Percentiles rank a stretch among this genome's conserved stretches.
Evolutionary conservation across 2,888 invertebrate species (phyloP).

Genomic region (Branchellion lobata): DNA sequence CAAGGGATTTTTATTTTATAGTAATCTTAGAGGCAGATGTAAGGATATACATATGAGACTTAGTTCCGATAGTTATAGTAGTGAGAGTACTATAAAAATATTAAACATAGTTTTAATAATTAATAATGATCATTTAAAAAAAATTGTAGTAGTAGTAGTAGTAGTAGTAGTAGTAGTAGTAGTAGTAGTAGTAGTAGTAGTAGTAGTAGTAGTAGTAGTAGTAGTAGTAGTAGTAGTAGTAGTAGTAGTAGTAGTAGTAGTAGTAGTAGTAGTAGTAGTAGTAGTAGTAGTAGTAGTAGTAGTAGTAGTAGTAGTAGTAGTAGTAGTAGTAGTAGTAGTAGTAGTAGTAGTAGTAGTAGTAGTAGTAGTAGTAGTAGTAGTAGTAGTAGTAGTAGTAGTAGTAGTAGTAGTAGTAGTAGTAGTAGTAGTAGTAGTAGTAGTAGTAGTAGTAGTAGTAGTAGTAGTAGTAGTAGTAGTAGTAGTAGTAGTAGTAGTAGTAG

Average conservation of each 20-base stretch:
- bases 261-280: neutral
- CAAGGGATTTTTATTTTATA: too few relatives aligned
- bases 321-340: conserved; percentile 2
- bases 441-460: conserved; percentile 9
- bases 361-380: neutral
- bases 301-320: neutral
- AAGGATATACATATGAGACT: too few relatives aligned
- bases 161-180: too few relatives aligned
- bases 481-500: conserved; percentile 9
- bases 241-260: conserved; percentile 3
- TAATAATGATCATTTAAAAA: too few relatives aligned
- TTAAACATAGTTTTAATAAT: too few relatives aligned
- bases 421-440: conserved; percentile 9
- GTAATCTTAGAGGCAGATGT: too few relatives aligned
- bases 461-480: conserved; percentile 9
- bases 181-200: too few relatives aligned
- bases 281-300: conserved; percentile 3
- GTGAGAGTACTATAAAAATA: too few relatives aligned
- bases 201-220: too few relatives aligned
- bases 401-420: neutral
- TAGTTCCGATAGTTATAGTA: too few relatives aligned
- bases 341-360: conserved; percentile 3
- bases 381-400: conserved; percentile 2
- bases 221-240: conserved; percentile 9
- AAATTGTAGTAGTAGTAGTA: too few relatives aligned